Percentiles rank a stretch among this genome's conserved stretches.
Evolutionary conservation across 1,140 invertebrate genomes (phyloP).

Genomic region (Drosophila sucinea): DNA sequence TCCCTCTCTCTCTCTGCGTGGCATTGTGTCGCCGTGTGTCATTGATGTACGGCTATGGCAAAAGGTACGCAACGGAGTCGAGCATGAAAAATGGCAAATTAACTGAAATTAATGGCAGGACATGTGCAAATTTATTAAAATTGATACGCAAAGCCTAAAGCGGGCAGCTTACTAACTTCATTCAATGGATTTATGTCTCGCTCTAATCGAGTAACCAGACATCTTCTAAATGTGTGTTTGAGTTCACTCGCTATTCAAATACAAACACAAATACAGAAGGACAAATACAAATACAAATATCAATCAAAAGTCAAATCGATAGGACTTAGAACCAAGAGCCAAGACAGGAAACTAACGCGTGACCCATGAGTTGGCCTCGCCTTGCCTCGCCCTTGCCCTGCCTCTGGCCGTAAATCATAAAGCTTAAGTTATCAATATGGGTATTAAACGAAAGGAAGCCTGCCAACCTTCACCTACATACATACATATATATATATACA

Average conservation of each 20-base stretch:
- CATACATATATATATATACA: too few relatives aligned
- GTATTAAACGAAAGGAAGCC: conserved; percentile 47
- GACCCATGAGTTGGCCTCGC: background rate
- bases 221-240: conserved; percentile 21
- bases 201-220: conserved; percentile 49
- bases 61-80: conserved; percentile 42
- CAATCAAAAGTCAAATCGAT: conserved; percentile 81
- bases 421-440: conserved; percentile 79
- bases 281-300: conserved; percentile 63
- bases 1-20: background rate
- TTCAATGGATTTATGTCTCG: conserved; percentile 67
- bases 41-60: conserved; percentile 76
- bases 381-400: background rate
- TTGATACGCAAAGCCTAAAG: conserved; percentile 62
- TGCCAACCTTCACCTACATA: background rate
- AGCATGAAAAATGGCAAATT: conserved; percentile 79
- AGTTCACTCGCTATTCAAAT: conserved; percentile 1
- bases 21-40: conserved; percentile 59
- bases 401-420: conserved; percentile 63
- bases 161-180: conserved; percentile 71
- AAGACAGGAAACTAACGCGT: conserved; percentile 33
- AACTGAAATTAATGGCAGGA: conserved; percentile 76
- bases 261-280: conserved; percentile 21
- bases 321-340: conserved; percentile 50
- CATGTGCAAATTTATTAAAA: conserved; percentile 78